Conservation (phyloP, 2,888 invertebrate genomes). For the Tachina fera region DNA sequence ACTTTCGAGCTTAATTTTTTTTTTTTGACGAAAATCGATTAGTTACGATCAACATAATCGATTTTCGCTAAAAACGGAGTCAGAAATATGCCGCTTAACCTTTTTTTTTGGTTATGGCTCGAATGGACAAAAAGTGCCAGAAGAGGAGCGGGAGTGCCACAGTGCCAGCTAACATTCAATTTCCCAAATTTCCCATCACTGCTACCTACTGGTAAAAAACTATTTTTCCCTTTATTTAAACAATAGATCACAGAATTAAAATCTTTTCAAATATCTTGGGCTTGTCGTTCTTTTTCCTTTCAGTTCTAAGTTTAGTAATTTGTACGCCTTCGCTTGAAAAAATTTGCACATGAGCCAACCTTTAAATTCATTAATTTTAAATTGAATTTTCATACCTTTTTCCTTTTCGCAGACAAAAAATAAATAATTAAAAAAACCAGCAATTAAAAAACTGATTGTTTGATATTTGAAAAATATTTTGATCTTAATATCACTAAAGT, state of each 20-base stretch:
- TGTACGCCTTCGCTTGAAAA: conserved; percentile 29
- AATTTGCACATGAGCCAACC: not conserved
- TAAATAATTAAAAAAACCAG: conserved; percentile 40
- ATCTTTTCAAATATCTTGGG: conserved; percentile 12
- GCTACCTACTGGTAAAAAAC: no score
- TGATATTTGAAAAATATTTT: conserved; percentile 57
- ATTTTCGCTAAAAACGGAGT: no score
- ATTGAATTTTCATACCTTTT: conserved; percentile 27
- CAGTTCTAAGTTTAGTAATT: conserved; percentile 24
- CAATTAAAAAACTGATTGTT: conserved; percentile 55
- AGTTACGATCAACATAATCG: no score
- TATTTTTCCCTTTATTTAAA: not conserved
- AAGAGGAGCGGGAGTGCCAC: no score
- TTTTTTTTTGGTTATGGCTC: no score
- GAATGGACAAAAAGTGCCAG: no score
- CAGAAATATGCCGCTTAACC: no score
- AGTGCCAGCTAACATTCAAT: no score
- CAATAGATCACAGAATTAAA: not conserved
- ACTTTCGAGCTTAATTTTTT: no score
- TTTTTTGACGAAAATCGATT: no score
- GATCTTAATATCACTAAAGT: conserved; percentile 50
- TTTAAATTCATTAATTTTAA: conserved; percentile 25
- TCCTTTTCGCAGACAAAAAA: not conserved
- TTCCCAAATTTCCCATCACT: no score
- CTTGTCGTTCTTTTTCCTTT: not conserved